Conservation (phyloP, 2,888 invertebrate genomes). For the Salpingus planirostris region DNA sequence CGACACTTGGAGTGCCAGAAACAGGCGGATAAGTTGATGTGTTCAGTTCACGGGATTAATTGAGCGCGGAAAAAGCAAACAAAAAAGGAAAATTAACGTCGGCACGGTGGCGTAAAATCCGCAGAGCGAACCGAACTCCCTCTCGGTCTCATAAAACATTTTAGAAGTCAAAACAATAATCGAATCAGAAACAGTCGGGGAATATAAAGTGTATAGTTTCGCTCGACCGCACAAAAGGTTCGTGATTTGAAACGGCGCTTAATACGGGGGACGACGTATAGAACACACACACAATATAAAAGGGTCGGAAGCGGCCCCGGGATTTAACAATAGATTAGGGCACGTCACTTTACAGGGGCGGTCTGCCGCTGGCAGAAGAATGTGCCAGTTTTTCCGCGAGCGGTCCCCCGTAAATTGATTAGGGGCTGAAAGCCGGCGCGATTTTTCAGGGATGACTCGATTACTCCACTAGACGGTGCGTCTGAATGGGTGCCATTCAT, state of each 20-base stretch:
- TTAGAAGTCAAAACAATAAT: conserved; percentile 19
- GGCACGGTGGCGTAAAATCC: conserved; percentile 9
- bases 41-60: conserved; percentile 7
- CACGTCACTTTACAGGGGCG: conserved; percentile 20
- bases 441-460: conserved; percentile 31
- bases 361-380: conserved; percentile 20
- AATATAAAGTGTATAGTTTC: conserved; percentile 21
- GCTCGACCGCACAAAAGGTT: conserved; percentile 21
- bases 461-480: conserved; percentile 25
- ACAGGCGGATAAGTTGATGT: conserved; percentile 5
- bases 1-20: conserved; percentile 5
- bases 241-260: conserved; percentile 21
- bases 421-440: conserved; percentile 23
- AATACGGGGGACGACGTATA: conserved; percentile 16
- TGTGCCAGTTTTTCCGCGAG: conserved; percentile 20
- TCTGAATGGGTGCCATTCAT: conserved; percentile 26
- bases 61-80: conserved; percentile 5
- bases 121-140: conserved; percentile 5
- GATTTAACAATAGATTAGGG: conserved; percentile 27
- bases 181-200: conserved; percentile 18
- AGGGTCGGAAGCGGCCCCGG: conserved; percentile 18
- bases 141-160: conserved; percentile 13
- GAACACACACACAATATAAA: conserved; percentile 20
- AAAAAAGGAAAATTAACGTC: conserved; percentile 12
- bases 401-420: conserved; percentile 30